Evolutionary conservation across 2,797 vertebrate genomes (phyloP), one percentile per base, ranked within the genome.

Genomic region (Anabas testudineus): DNA sequence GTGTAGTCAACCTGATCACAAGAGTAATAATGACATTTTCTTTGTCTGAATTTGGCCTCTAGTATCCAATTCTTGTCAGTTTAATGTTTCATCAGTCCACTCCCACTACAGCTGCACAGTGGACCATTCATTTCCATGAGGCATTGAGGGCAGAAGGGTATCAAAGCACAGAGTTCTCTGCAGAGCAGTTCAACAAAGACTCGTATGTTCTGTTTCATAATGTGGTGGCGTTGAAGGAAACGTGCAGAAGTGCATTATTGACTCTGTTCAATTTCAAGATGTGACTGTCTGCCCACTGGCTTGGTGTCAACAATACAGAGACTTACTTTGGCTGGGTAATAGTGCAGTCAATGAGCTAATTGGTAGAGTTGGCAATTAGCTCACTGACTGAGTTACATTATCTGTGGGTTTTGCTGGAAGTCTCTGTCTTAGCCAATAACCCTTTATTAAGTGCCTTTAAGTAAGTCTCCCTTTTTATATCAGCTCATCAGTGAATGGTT

Each of bases 81-180:
- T 2, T 7, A 67, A 39, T 53, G 47, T 39, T 55, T 56, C 19
- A 46, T 62, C 37, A 28, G 13, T 55, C n/a, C 21, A 65, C 76
- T 69, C 82, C 74, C 65, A 79, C 76, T 24, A 4, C 36, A 18
- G 9, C 45, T 3, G 60, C 72, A 88, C 87, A 88, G 32, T 71
- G 72, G 41, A 30, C 42, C 71, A 79, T 90, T 89, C 47, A 78
- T 58, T 19, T 43, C 15, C 32, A 62, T 15, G 9, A 56, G 70
- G 64, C 37, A 26, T 48, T 55, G 45, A 61, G 24, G 37, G 66
- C 56, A 26, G 65, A 34, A 73, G 62, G 24, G 42, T 3, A 71
- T 53, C 45, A 57, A 58, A 70, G 61, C 57, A 54, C 59, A 52
- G 45, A 61, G 69, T 22, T 58, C 64, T 59, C 55, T 22, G 41